Evolutionary conservation across 2,113 vertebrate species (phyloP).

Genomic region (Macheiramphus alcinus): DNA sequence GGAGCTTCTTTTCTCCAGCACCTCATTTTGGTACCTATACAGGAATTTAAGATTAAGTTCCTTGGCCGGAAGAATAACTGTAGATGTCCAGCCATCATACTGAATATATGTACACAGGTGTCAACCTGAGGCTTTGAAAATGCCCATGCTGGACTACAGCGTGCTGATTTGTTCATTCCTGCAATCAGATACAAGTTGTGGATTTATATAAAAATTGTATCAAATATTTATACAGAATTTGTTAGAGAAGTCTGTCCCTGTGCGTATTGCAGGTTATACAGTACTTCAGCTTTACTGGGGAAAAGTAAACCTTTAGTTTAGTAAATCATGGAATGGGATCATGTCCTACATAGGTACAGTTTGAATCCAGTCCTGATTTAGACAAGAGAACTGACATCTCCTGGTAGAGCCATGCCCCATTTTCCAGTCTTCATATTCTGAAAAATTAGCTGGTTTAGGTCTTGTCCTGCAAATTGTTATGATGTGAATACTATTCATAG

Average conservation of each 20-base stretch:
- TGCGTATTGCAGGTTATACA: neutral
- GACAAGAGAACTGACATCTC: neutral
- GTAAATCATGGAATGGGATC: neutral
- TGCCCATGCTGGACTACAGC: neutral
- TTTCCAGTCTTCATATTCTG: neutral
- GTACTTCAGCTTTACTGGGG: neutral
- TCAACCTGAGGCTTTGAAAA: neutral
- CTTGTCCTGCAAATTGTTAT: neutral
- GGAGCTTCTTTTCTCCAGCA: neutral
- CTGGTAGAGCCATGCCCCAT: neutral
- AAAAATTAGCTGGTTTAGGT: neutral
- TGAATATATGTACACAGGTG: neutral
- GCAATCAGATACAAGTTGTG: neutral
- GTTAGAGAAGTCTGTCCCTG: neutral
- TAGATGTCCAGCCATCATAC: too few relatives aligned
- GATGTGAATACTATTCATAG: neutral
- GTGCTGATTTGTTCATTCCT: neutral
- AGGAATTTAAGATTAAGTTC: neutral
- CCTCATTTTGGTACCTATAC: neutral
- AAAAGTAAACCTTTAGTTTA: neutral
- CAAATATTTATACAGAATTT: neutral
- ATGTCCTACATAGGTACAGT: rapidly evolving
- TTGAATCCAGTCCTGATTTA: neutral
- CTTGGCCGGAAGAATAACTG: neutral
- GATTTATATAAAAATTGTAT: neutral